Conservation (phyloP, 2,797 vertebrate species). For the Cuculus canorus region DNA sequence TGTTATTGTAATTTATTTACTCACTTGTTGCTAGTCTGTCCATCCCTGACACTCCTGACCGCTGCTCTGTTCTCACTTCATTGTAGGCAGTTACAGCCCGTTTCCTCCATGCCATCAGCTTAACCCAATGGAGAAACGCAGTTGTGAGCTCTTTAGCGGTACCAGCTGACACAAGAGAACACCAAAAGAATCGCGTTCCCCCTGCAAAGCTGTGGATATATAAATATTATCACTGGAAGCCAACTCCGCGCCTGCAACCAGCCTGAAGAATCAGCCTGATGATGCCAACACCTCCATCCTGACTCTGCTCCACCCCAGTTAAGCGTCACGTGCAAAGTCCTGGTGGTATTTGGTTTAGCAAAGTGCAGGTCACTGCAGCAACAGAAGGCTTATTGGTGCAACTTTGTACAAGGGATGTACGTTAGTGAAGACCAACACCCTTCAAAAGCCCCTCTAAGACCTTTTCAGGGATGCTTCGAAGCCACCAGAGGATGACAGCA, state of each 20-base stretch:
- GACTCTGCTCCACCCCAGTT: neutral
- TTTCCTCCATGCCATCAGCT: neutral
- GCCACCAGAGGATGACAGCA: neutral
- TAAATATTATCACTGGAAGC: accelerated
- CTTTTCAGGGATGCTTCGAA: neutral
- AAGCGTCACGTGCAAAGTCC: neutral
- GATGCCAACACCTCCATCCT: neutral
- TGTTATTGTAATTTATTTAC: neutral
- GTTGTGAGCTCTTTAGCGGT: accelerated
- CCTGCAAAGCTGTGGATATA: neutral
- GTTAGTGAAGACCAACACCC: neutral
- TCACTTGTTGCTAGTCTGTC: neutral
- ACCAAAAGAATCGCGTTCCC: neutral
- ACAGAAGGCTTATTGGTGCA: neutral
- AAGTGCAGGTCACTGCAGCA: constrained; percentile 5
- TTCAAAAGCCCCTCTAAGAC: neutral
- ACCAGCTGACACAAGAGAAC: neutral
- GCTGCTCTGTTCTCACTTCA: neutral
- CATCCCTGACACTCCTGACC: neutral
- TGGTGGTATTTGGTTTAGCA: neutral
- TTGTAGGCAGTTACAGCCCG: accelerated
- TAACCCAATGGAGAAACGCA: neutral
- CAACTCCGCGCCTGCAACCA: accelerated
- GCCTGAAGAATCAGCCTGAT: neutral
- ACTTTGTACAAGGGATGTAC: accelerated